Percentiles rank a stretch among this genome's conserved stretches.
Conservation (phyloP, 2,797 vertebrate genomes). For the Myripristis jacobus region DNA sequence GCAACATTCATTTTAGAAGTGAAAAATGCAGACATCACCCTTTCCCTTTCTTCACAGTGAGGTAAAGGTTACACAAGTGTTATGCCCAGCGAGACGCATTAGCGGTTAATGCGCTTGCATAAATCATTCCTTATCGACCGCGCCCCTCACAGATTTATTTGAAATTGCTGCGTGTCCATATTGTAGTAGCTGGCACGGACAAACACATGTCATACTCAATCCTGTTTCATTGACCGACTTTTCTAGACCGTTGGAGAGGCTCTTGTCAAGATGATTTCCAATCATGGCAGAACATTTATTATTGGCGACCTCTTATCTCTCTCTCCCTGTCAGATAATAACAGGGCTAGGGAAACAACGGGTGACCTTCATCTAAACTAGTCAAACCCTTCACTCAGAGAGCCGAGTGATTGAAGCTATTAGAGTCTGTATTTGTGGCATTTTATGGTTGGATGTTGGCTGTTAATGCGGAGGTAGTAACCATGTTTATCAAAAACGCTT, state of each 20-base stretch:
- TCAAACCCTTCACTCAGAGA: slow-evolving; percentile 30
- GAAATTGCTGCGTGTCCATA: slow-evolving; percentile 20
- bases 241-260: slow-evolving; percentile 53
- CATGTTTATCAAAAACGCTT: slow-evolving; percentile 27
- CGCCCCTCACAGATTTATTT: slow-evolving; percentile 31
- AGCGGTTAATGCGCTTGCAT: slow-evolving; percentile 18
- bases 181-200: slow-evolving; percentile 11
- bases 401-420: slow-evolving; percentile 12
- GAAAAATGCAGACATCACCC: not conserved
- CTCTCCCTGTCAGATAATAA: slow-evolving; percentile 68
- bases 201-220: slow-evolving; percentile 56
- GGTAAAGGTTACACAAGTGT: not conserved
- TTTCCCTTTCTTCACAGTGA: not conserved
- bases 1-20: not conserved
- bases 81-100: slow-evolving; percentile 22
- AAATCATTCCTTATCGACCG: slow-evolving; percentile 28
- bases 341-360: slow-evolving; percentile 56
- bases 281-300: slow-evolving; percentile 67
- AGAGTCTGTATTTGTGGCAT: slow-evolving; percentile 5
- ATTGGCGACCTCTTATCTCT: slow-evolving; percentile 62
- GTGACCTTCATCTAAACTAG: slow-evolving; percentile 64
- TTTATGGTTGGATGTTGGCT: slow-evolving; percentile 19
- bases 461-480: slow-evolving; percentile 32
- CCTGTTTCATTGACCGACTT: slow-evolving; percentile 50
- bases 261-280: slow-evolving; percentile 74